phyloP scores from a whole-genome alignment of 2,888 invertebrate genomes.

The Metallyticus violacea region DNA sequence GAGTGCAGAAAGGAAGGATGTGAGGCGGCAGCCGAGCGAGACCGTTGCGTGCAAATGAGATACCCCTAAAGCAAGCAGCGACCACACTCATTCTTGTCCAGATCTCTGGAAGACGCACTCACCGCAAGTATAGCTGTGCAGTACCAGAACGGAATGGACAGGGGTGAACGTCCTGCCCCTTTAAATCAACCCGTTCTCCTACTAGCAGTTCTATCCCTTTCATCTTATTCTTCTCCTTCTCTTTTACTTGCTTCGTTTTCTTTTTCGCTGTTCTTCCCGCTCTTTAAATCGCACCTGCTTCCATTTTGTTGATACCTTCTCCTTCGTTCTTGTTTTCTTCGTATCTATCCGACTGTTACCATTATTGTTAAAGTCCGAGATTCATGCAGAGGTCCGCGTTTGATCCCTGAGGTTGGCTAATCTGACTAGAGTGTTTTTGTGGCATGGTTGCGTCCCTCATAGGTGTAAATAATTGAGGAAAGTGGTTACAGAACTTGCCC shows the following conservation, averaged over 20 bases:
- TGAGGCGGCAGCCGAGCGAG: conserved; percentile 20
- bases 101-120: background rate
- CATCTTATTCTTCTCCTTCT: background rate
- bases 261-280: background rate
- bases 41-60: background rate
- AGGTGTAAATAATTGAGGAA: no score
- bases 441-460: no score
- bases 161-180: background rate
- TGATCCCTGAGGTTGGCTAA: no score
- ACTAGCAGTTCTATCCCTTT: background rate
- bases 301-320: no score
- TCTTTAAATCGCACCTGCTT: background rate
- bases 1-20: conserved; percentile 13
- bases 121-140: no score
- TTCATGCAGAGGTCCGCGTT: no score
- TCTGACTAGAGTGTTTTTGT: no score
- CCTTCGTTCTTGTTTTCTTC: no score
- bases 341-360: no score
- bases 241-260: background rate
- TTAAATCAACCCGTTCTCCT: background rate
- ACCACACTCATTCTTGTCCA: background rate
- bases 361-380: no score
- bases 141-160: background rate
- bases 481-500: no score
- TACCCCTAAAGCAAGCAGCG: background rate